Base-by-base conservation (phyloP, 2,888 invertebrate species). In the Perithous albicinctus region DNA sequence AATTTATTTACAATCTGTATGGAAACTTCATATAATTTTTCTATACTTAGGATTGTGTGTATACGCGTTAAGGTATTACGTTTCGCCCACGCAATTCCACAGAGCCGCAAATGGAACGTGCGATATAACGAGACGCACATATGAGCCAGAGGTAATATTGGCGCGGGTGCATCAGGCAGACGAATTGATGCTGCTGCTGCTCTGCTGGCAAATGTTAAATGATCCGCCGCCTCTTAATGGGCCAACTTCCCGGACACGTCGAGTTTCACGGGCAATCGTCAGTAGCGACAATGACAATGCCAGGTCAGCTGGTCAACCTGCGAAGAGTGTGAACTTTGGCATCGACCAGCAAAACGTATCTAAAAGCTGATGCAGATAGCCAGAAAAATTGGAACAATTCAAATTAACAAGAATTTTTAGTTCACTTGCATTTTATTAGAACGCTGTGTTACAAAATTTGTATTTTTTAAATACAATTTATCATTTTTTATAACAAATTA, bases 211-310 rank as follows among this genome's bases (percentile, higher is more conserved):
- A 90, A 91, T 89, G 89, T 91, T 90, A 90, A 88, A 88, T 88
- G 89, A 85, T 84, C 83, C 80, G 82, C 82, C 82, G 82, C 80
- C 85, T 84, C 82, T 86, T 91, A 91, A 91, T 91, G 82, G 89
- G 81, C 87, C 88, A 87, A 91, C 91, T 91, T 91, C 91, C 91
- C 91, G 91, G 91, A 91, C 91, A 91, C 89, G 87, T 83, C 90
- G 91, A 91, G 90, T 91, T 91, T 91, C 90, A 89, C 83, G 86
- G 86, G 88, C 87, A 91, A 90, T 90, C 89, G 88, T 88, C 87
- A 86, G 84, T 79, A 80, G 85, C 89, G 91, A 89, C 91, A 91
- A 90, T 91, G 91, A 91, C 91, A 91, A 91, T 91, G 91, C 88
- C 84, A 75, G 72, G n/a, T 3, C 38, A 56, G 51, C 38, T 72